These are phyloP conservation scores for Natator depressus DNA, from an alignment of 2,113 vertebrate genomes.

Conservation along the genomic window DNA sequence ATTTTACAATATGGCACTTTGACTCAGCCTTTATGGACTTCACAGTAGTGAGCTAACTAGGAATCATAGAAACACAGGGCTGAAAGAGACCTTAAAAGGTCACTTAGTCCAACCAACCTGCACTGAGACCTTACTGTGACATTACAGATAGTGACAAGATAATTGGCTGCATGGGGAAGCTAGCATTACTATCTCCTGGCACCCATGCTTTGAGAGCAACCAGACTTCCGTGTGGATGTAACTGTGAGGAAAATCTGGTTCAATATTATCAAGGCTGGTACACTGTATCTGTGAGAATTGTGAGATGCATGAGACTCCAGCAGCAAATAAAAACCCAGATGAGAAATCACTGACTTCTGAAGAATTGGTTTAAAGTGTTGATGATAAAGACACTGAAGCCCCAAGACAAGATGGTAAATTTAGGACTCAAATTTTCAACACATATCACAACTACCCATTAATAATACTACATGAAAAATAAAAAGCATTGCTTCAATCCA, in stretches of 20 bases:
- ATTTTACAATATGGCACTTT: not conserved
- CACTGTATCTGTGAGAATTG: not conserved
- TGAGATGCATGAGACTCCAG: slow-evolving; percentile 45
- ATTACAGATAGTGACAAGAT: not conserved
- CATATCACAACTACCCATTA: slow-evolving; percentile 57
- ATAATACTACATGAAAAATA: slow-evolving; percentile 34
- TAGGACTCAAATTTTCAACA: slow-evolving; percentile 14
- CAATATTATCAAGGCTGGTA: not conserved
- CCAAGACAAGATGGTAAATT: slow-evolving; percentile 43
- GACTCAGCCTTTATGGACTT: not conserved
- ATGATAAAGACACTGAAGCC: slow-evolving; percentile 7
- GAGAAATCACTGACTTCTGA: not conserved
- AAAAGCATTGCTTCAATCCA: slow-evolving; percentile 60
- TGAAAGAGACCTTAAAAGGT: not conserved
- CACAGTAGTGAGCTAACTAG: not conserved
- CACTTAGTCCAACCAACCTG: not conserved
- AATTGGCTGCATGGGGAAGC: not conserved
- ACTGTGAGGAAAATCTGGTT: not conserved
- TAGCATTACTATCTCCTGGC: slow-evolving; percentile 1
- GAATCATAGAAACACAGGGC: not conserved
- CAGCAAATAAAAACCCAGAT: slow-evolving; percentile 4
- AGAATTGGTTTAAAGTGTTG: not conserved
- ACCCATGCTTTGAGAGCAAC: not conserved
- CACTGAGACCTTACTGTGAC: not conserved
- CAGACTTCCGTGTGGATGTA: slow-evolving; percentile 9